Evolutionary conservation across 2,797 vertebrate genomes (phyloP), one percentile per base, ranked within the genome.

Genomic region (Perdix hodgsoniae): DNA sequence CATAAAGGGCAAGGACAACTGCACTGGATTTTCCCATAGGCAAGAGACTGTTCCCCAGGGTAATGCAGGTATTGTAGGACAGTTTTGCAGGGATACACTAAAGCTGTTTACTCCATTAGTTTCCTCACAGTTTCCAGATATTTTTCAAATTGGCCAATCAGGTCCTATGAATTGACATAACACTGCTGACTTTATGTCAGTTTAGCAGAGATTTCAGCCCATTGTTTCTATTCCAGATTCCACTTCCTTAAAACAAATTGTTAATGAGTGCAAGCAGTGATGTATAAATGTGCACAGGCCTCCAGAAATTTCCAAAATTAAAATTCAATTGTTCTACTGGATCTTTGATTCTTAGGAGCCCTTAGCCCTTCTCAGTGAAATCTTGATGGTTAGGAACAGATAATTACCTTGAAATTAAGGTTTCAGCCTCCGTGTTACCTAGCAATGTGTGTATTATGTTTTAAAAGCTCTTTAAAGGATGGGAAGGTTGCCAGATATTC

Each of bases 371-470:
- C n/a, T 73, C 73, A 91, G 59, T 70, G 60, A 88, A 88, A 92
- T 70, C 67, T 63, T 91, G 77, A 88, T 81, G 64, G 44, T 24
- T 39, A 88, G 27, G 56, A 93, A 73, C 63, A 93, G 63, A 70
- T 79, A 88, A 88, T 88, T 90, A 88, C 42, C 74, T 73, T 73
- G 73, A 92, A 94, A 84, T 73, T 73, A 73, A 86, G 88, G 64
- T 91, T 91, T 88, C 85, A 86, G 60, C 60, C 74, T 88, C 77
- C 22, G 60, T 86, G 70, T 91, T 93, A 90, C 90, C 83, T 76
- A 86, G 76, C 52, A 92, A 78, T 89, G 77, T 1, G 4, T 74
- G 50, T 47, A 83, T 81, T 67, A 37, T 47, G 47, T 66, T 93
- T 86, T 76, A 83, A 94, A 92, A 83, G 79, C 63, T 60, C 56